Base-by-base conservation (phyloP, 92 coral and sea anemone genomes). In the Pocillopora meandrina region DNA sequence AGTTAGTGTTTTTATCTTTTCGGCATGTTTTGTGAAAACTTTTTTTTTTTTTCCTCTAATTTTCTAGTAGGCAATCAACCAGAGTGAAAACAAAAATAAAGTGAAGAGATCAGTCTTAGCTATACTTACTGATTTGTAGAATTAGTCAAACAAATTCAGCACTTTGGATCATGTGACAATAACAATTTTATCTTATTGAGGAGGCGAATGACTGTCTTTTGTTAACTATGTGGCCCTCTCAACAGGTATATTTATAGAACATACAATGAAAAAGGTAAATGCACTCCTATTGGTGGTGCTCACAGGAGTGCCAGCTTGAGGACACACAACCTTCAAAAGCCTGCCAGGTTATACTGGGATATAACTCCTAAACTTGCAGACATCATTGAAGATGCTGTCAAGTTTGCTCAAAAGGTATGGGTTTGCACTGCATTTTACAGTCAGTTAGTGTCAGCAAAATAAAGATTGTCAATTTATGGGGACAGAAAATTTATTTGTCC, bases 231-330 rank as follows among this genome's bases (percentile, higher is more conserved):
- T 42, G 52, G 52, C 52, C 52, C 1, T 42, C 8, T 3, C 8
- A 42, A 42, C 52, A 97, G 99, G 78, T 91, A 76, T 79, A 91
- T 97, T 65, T 97, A 91, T 71, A 98, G 99, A 60, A 95, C 99
- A 21, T 97, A 97, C 87, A 91, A 95, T 82, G 97, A 97, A 17
- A 85, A 93, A 12, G 99, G 99, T 52, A 86, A 95, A 75, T 97
- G 99, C 61, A 71, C 89, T 17, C 99, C 99, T 1, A 95, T 97
- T 85, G 99, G 99, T 57, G 96, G 98, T 67, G 95, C 89, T 58
- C 99, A 97, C 91, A 94, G 57, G 65, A 89, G 95, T 70, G 85
- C 92, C 31, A 92, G 86, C n/a, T 62, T 94, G 67, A 81, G 93
- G 78, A 87, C 90, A 26, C 95, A 92, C 72, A 93, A 97, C 72